phyloP scores from a whole-genome alignment of 2,888 invertebrate genomes.

The Drosophila anceps region DNA sequence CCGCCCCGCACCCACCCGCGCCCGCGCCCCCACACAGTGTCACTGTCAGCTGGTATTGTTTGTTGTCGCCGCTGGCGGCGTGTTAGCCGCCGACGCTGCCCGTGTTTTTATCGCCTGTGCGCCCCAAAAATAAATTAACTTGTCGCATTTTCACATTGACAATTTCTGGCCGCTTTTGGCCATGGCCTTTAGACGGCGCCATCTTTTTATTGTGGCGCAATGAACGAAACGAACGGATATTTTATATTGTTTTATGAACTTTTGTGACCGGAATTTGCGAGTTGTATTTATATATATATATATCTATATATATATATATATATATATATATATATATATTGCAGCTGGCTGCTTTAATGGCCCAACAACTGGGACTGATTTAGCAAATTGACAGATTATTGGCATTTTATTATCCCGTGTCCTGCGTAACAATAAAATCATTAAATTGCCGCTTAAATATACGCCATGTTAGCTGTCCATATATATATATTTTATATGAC shows the following conservation, averaged over 20 bases:
- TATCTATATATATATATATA: conserved; percentile 10
- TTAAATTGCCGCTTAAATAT: conserved; percentile 48
- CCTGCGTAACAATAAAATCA: conserved; percentile 28
- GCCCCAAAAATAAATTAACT: conserved; percentile 74
- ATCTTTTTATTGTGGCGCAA: conserved; percentile 47
- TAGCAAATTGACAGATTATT: conserved; percentile 79
- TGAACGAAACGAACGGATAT: conserved; percentile 45
- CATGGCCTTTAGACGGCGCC: conserved; percentile 54
- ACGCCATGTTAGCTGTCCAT: conserved; percentile 27
- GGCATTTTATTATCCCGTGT: conserved; percentile 62
- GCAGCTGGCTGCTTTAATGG: conserved; percentile 52
- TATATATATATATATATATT: conserved; percentile 11
- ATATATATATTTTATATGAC: conserved; percentile 10
- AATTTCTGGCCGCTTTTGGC: conserved; percentile 62
- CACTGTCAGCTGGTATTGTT: conserved; percentile 40
- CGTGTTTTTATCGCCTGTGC: conserved; percentile 57
- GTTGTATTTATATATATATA: conserved; percentile 26
- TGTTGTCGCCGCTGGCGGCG: conserved; percentile 28
- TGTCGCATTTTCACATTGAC: conserved; percentile 71
- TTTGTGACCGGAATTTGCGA: conserved; percentile 42
- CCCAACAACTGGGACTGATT: conserved; percentile 71
- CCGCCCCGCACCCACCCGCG: no score
- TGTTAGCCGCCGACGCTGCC: conserved; percentile 21
- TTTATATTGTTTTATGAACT: conserved; percentile 78
- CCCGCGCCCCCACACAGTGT: neutral